Conservation (phyloP, 2,888 invertebrate genomes). For the Callinectes sapidus region DNA sequence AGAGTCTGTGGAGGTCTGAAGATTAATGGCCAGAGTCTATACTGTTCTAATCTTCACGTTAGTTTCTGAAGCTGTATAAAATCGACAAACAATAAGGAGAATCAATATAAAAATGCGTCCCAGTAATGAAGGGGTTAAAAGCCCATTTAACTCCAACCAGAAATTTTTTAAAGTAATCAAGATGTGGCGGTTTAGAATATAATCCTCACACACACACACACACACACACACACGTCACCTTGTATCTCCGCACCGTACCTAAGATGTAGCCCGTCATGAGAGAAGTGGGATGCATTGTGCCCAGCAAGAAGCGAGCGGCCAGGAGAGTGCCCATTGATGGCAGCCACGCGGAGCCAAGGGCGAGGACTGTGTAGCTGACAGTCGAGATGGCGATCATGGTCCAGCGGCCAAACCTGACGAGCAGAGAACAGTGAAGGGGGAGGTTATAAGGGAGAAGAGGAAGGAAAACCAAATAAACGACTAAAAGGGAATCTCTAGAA, state of each 20-base stretch:
- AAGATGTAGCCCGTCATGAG: slow-evolving; percentile 16
- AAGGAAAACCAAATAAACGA: neutral
- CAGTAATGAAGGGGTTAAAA: too few relatives aligned
- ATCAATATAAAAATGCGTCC: too few relatives aligned
- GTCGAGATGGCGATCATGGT: slow-evolving; percentile 26
- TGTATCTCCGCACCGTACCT: neutral
- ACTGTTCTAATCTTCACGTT: too few relatives aligned
- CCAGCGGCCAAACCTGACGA: slow-evolving; percentile 31
- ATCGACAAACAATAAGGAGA: too few relatives aligned
- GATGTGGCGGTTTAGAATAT: too few relatives aligned
- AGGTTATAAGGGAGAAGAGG: neutral
- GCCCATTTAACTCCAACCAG: too few relatives aligned
- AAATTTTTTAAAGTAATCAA: too few relatives aligned
- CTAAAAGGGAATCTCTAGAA: neutral
- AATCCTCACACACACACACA: too few relatives aligned
- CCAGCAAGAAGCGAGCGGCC: neutral
- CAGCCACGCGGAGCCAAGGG: slow-evolving; percentile 27
- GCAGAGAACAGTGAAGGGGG: neutral
- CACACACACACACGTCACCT: too few relatives aligned
- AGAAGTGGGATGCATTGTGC: slow-evolving; percentile 36
- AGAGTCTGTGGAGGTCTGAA: too few relatives aligned
- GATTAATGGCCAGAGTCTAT: too few relatives aligned
- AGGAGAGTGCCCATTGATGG: neutral
- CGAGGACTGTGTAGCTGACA: neutral
- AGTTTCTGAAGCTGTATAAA: too few relatives aligned